Base-by-base conservation (phyloP, 1,140 invertebrate species). In the Choristoneura fumiferana region DNA sequence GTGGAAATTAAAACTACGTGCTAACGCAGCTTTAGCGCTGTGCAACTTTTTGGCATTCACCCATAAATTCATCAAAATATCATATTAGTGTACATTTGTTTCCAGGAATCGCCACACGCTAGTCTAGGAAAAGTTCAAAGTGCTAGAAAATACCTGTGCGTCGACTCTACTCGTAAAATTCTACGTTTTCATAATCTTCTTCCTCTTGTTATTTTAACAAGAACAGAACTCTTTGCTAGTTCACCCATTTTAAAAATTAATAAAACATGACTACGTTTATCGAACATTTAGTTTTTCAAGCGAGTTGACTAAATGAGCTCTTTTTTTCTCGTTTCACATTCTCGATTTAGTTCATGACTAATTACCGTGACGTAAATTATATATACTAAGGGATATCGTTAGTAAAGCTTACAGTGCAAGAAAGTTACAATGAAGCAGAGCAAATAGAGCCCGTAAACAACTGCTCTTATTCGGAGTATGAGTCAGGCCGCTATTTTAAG, bases 401-500 rank as follows among this genome's bases (percentile, higher is more conserved):
- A 49, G 43, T 22, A 13, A 29, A 39, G 10, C n/a, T 49, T 49
- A 29, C 9, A 22, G 22, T 29, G 37, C 12, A 12, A n/a, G 10
- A 13, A 13, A 12, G 10, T 39, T 13, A 13, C 37, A 39, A 39
- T 39, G 37, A 12, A 39, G 5, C 37, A n/a, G 12, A 12, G 37
- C 10, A 18, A 45, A 29, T 29, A 2, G 22, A 29, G 6, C 2
- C 22, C 37, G 9, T 13, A 22, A 36, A 6, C 14, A 15, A 15
- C 34, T 14, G 33, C 10, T 29, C 22, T 54, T 15, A 12, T 54
- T 54, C 62, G 59, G 53, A 45, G 62, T 57, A 38, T 81, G 78
- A 79, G 61, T 81, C 78, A 79, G 58, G 45, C 12, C n/a, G 61
- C 67, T 81, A 81, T 81, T 81, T 79, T 71, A 54, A 65, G 71